Evolutionary conservation across 2,888 invertebrate species (phyloP).

Genomic region (Dasypogon diadema): DNA sequence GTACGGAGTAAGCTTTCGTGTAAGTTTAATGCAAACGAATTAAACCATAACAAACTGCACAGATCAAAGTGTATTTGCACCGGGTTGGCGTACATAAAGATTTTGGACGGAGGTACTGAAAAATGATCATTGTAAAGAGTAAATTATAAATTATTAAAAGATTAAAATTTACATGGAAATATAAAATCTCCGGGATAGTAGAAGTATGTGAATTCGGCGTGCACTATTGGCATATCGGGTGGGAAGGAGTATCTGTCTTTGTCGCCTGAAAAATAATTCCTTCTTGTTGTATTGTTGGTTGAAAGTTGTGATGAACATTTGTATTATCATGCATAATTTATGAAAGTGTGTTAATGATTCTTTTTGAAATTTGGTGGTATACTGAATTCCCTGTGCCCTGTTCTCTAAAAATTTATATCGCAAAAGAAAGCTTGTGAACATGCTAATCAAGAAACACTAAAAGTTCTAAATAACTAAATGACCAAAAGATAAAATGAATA

Average conservation of each 20-base stretch:
- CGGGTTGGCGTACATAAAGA: slow-evolving; percentile 93
- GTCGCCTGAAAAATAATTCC: slow-evolving; percentile 72
- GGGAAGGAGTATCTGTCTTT: slow-evolving; percentile 86
- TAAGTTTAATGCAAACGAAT: slow-evolving; percentile 91
- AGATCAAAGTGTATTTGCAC: slow-evolving; percentile 89
- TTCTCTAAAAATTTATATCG: slow-evolving; percentile 18
- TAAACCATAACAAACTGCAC: slow-evolving; percentile 91
- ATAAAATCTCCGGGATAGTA: slow-evolving; percentile 93
- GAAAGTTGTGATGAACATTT: no score
- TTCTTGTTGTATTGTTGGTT: no score
- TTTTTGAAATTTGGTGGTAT: no score
- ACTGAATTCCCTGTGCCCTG: no score
- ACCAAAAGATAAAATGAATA: no score
- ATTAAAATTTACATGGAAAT: slow-evolving; percentile 79
- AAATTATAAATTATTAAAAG: background rate
- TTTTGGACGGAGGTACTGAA: slow-evolving; percentile 93
- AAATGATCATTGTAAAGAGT: slow-evolving; percentile 59
- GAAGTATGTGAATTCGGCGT: slow-evolving; percentile 95
- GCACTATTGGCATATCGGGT: slow-evolving; percentile 90
- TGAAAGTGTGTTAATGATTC: no score
- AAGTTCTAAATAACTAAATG: no score
- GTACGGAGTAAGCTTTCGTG: slow-evolving; percentile 78
- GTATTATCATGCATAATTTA: no score
- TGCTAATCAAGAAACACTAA: no score
- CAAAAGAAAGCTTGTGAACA: no score